A percentile compares a stretch with the other conserved stretches of the same genome.
Conservation (phyloP, 1,140 invertebrate genomes). For the Trachymyrmex septentrionalis region DNA sequence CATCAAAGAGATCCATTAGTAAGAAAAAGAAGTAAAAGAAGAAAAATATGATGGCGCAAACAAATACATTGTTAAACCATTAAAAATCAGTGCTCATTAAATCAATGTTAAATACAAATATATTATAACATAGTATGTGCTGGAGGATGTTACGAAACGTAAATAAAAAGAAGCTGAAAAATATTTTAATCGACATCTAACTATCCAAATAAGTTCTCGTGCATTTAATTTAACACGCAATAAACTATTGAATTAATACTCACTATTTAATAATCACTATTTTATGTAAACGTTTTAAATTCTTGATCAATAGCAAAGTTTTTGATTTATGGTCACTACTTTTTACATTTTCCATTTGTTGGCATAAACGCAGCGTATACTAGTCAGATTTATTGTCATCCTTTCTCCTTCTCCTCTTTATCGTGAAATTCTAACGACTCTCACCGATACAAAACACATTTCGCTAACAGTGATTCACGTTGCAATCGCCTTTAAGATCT, state of each 20-base stretch:
- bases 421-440: conserved; percentile 34
- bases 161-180: neutral
- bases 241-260: neutral
- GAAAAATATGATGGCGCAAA: neutral
- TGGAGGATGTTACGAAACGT: neutral
- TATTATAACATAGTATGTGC: neutral
- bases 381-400: conserved; percentile 40
- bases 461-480: neutral
- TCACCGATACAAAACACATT: conserved; percentile 40
- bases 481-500: conserved; percentile 44
- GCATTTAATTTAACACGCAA: neutral
- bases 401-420: neutral
- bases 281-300: conserved; percentile 8
- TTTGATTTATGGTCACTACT: conserved; percentile 21
- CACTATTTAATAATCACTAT: no score
- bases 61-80: neutral
- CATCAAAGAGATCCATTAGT: conserved; percentile 43
- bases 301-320: neutral
- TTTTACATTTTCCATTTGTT: neutral
- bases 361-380: conserved; percentile 8
- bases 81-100: neutral
- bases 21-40: neutral
- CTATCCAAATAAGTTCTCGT: neutral
- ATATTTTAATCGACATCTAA: neutral
- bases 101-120: neutral